A percentile compares a stretch with the other conserved stretches of the same genome.
Evolutionary conservation across 2,797 vertebrate genomes (phyloP).

Genomic region (Jordanella pulchra): DNA sequence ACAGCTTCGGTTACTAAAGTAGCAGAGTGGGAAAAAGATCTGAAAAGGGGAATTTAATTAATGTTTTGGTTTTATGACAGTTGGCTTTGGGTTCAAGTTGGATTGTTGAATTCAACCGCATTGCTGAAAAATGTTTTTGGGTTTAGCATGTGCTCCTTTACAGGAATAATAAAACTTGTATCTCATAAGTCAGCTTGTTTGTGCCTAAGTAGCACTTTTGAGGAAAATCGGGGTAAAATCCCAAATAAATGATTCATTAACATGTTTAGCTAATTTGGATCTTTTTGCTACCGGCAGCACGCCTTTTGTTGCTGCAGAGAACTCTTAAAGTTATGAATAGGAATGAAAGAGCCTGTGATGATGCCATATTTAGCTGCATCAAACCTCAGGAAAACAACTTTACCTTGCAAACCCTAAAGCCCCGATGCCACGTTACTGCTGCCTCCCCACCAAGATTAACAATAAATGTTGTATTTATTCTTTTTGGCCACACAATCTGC

Average conservation of each 20-base stretch:
- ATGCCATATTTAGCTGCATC: constrained; percentile 60
- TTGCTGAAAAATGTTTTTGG: constrained; percentile 28
- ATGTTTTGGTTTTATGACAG: constrained; percentile 54
- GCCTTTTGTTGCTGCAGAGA: constrained; percentile 30
- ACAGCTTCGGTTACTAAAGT: constrained; percentile 45
- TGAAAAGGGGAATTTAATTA: constrained; percentile 37
- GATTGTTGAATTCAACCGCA: constrained; percentile 43
- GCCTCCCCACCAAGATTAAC: constrained; percentile 33
- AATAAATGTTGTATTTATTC: constrained; percentile 5
- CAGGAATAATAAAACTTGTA: neutral
- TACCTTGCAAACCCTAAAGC: constrained; percentile 35
- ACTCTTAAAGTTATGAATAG: constrained; percentile 49
- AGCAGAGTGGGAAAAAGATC: constrained; percentile 8
- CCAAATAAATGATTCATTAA: constrained; percentile 31
- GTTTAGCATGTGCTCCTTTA: constrained; percentile 19
- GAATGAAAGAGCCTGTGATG: constrained; percentile 54
- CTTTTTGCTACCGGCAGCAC: constrained; percentile 26
- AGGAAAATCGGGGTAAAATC: constrained; percentile 2
- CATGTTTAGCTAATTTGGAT: constrained; percentile 17
- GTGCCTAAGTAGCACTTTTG: neutral
- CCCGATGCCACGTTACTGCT: constrained; percentile 22
- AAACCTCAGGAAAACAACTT: constrained; percentile 51
- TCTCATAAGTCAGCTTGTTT: constrained; percentile 15
- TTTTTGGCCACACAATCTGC: too few relatives aligned
- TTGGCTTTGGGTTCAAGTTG: constrained; percentile 47